Evolutionary conservation across 2,888 invertebrate species (phyloP).

Genomic region (Sesamia inferens): DNA sequence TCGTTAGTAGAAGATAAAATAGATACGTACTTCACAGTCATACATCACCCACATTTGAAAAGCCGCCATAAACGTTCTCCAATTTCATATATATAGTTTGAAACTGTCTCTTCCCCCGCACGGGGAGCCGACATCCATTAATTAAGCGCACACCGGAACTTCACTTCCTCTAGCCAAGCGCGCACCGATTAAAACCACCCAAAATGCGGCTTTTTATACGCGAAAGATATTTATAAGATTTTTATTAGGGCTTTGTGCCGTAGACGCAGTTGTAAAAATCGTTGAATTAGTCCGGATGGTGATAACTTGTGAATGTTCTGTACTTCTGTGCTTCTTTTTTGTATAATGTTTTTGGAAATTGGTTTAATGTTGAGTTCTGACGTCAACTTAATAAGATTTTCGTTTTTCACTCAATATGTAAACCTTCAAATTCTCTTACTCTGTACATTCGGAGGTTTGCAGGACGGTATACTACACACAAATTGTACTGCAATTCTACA

Average conservation of each 20-base stretch:
- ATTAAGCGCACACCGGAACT: slow-evolving; percentile 66
- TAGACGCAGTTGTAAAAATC: slow-evolving; percentile 9
- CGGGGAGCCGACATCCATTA: slow-evolving; percentile 54
- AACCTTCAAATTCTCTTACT: not conserved
- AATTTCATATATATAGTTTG: slow-evolving; percentile 32
- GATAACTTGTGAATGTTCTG: slow-evolving; percentile 26
- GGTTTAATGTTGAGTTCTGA: too few species aligned
- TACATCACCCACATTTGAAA: slow-evolving; percentile 5
- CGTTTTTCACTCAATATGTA: too few species aligned
- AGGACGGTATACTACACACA: not conserved
- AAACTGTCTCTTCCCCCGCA: slow-evolving; percentile 44
- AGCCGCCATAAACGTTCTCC: slow-evolving; percentile 15
- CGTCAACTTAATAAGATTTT: too few species aligned
- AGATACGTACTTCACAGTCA: not conserved
- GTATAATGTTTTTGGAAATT: not conserved
- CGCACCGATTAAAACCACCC: slow-evolving; percentile 60
- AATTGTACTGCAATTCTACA: slow-evolving; percentile 14
- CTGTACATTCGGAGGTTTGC: not conserved
- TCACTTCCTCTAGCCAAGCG: slow-evolving; percentile 63
- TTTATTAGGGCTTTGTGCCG: slow-evolving; percentile 44
- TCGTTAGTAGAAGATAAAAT: too few species aligned
- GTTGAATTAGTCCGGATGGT: slow-evolving; percentile 3
- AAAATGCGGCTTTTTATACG: slow-evolving; percentile 50
- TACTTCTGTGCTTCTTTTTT: not conserved
- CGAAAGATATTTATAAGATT: slow-evolving; percentile 45